Percentiles rank a stretch among this genome's conserved stretches.
phyloP scores from a whole-genome alignment of 2,888 invertebrate genomes.

The Vesta saturnalis region DNA sequence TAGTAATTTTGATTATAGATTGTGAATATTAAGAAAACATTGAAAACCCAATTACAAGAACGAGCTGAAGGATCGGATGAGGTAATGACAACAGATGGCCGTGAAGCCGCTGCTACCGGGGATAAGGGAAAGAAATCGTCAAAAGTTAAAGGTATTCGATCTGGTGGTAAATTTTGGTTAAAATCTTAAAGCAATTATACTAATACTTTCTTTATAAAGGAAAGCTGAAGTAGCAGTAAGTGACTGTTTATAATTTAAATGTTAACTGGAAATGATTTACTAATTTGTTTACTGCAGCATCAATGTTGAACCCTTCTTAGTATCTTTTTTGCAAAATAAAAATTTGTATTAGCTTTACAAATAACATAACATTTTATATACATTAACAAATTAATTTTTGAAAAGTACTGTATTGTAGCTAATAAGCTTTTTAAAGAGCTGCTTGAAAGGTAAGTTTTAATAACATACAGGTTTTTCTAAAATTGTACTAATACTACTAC shows the following conservation, averaged over 20 bases:
- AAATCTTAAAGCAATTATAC: slow-evolving; percentile 56
- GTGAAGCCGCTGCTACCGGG: slow-evolving; percentile 69
- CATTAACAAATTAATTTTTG: not conserved
- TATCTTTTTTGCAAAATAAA: not conserved
- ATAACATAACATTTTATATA: not conserved
- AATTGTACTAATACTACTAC: not conserved
- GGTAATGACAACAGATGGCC: slow-evolving; percentile 79
- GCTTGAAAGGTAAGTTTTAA: slow-evolving; percentile 1
- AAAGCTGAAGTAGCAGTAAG: slow-evolving; percentile 29
- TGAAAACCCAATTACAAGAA: slow-evolving; percentile 78
- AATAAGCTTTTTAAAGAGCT: slow-evolving; percentile 1
- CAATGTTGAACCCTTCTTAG: slow-evolving; percentile 1
- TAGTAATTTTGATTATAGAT: slow-evolving; percentile 69
- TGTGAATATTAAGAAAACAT: slow-evolving; percentile 85
- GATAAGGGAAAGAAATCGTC: slow-evolving; percentile 66
- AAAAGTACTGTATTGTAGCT: not conserved
- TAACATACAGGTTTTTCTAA: not conserved
- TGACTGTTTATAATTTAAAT: slow-evolving; percentile 14
- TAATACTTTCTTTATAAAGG: slow-evolving; percentile 24
- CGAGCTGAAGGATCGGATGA: slow-evolving; percentile 83
- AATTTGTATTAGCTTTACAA: slow-evolving; percentile 9
- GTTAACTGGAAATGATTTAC: slow-evolving; percentile 1
- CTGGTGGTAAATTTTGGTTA: slow-evolving; percentile 77
- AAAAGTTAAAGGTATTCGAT: slow-evolving; percentile 75
- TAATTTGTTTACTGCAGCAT: slow-evolving; percentile 3